These are phyloP conservation scores for Drosophila suzukii DNA, from an alignment of 1,140 invertebrate species.

Conservation along the genomic window DNA sequence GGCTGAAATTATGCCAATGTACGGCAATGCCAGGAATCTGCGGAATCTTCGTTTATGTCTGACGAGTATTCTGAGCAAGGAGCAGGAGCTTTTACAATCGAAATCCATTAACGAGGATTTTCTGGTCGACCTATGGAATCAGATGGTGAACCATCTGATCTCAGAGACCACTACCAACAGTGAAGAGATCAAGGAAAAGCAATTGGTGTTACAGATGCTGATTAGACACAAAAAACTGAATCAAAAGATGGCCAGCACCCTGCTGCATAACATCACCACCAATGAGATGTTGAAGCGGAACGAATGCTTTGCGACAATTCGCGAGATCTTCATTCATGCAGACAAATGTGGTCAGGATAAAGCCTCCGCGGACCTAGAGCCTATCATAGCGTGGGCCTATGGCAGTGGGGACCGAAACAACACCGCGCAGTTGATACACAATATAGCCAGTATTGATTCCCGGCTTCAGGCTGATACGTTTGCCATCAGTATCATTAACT, in stretches of 20 bases:
- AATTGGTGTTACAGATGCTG: constrained; percentile 53
- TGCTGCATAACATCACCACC: constrained; percentile 65
- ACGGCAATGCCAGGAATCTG: constrained; percentile 57
- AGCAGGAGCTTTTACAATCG: constrained; percentile 15
- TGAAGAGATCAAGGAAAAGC: constrained; percentile 66
- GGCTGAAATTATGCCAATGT: constrained; percentile 50
- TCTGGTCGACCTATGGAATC: constrained; percentile 45
- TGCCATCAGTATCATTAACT: constrained; percentile 77
- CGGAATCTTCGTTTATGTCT: constrained; percentile 57
- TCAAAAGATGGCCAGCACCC: constrained; percentile 19
- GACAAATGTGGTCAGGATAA: constrained; percentile 62
- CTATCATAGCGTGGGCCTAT: constrained; percentile 67
- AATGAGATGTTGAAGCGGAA: constrained; percentile 63
- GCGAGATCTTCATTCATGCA: constrained; percentile 63
- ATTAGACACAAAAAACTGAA: constrained; percentile 58
- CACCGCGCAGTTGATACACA: constrained; percentile 61
- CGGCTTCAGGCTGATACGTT: constrained; percentile 70
- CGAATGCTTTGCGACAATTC: constrained; percentile 70
- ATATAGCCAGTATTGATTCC: constrained; percentile 65
- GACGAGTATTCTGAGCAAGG: constrained; percentile 38
- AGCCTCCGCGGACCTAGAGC: constrained; percentile 43
- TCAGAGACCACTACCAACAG: constrained; percentile 46
- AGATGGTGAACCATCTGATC: constrained; percentile 61
- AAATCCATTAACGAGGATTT: constrained; percentile 26
- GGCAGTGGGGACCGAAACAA: constrained; percentile 45